Base-by-base conservation (phyloP, 2,113 vertebrate species). In the Melierax canorus region DNA sequence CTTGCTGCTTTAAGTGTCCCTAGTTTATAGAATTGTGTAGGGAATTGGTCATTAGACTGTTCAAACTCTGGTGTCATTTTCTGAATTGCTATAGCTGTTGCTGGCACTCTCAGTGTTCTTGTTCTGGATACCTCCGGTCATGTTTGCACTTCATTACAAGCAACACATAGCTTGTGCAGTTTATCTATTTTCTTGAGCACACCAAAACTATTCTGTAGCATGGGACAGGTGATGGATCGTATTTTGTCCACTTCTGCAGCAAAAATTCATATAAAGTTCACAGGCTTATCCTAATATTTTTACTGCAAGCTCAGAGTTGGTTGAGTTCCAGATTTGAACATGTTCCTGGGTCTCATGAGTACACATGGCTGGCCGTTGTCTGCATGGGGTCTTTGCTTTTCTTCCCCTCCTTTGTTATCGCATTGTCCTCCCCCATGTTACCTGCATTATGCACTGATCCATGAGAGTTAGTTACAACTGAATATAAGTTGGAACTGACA, bases 291-390 rank as follows among this genome's bases (percentile, higher is more conserved):
- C 23, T 62, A 20, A 43, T 2, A 1, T 21, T 68, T 38, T 4
- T 17, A 38, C 14, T 55, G 19, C 48, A 53, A 13, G 9, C 34
- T 60, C 53, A 66, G 19, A 45, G 29, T 5, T 69, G 15, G 6
- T 27, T 43, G 36, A 68, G 29, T 68, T 76, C 21, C 14, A 72
- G 9, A 29, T 63, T 5, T 68, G n/a, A 64, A 36, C 15, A 3
- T 13, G n/a, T 29, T 81, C 4, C 36, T 21, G 22, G 5, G 9
- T 66, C 34, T 78, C 36, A 13, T 15, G 11, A 58, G 19, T n/a
- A 18, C 43, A 41, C 7, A 0, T 10, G n/a, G 5, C 21, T 55
- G 27, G 10, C 38, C 2, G 0, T 34, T 73, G 32, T 22, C 41
- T 3, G 1, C 18, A 27, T 19, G 17, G 10, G 24, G 2, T 30